phyloP scores from a whole-genome alignment of 2,888 invertebrate genomes.

The Phengaris arion region DNA sequence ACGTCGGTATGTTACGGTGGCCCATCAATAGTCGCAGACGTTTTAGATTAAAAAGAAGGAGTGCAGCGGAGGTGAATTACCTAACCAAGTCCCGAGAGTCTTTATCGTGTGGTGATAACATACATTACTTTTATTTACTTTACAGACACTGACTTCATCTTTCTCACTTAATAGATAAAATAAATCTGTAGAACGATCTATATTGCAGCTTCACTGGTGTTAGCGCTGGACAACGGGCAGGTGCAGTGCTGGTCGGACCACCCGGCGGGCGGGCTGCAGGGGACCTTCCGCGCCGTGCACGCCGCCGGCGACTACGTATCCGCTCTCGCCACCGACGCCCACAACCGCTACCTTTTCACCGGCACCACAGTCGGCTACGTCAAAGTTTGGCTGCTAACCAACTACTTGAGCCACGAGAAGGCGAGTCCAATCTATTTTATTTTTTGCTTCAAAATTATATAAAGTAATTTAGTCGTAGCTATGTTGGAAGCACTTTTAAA shows the following conservation, averaged over 20 bases:
- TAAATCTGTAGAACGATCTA: not conserved
- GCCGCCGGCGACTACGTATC: slow-evolving; percentile 82
- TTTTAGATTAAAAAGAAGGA: too few relatives aligned
- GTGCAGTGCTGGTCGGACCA: slow-evolving; percentile 92
- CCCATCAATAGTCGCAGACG: too few relatives aligned
- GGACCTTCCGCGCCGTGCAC: slow-evolving; percentile 85
- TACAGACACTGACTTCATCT: too few relatives aligned
- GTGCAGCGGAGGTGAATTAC: too few relatives aligned
- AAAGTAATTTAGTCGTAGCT: too few relatives aligned
- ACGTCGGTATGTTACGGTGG: slow-evolving; percentile 48
- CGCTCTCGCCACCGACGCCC: slow-evolving; percentile 84
- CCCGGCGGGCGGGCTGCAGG: slow-evolving; percentile 84
- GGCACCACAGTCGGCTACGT: slow-evolving; percentile 87
- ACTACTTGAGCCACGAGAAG: slow-evolving; percentile 78
- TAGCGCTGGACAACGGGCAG: slow-evolving; percentile 86
- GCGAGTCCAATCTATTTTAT: slow-evolving; percentile 42
- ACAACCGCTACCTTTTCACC: slow-evolving; percentile 86
- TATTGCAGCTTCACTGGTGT: slow-evolving; percentile 81
- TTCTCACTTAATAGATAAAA: too few relatives aligned
- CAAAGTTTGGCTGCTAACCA: slow-evolving; percentile 87
- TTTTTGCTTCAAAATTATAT: too few relatives aligned
- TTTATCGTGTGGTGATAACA: too few relatives aligned
- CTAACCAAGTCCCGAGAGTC: too few relatives aligned
- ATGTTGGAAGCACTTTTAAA: too few relatives aligned
- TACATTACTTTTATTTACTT: too few relatives aligned